These are phyloP conservation scores for Brachyrhaphis roseni DNA, from an alignment of 2,797 vertebrate species.

Conservation along the genomic window DNA sequence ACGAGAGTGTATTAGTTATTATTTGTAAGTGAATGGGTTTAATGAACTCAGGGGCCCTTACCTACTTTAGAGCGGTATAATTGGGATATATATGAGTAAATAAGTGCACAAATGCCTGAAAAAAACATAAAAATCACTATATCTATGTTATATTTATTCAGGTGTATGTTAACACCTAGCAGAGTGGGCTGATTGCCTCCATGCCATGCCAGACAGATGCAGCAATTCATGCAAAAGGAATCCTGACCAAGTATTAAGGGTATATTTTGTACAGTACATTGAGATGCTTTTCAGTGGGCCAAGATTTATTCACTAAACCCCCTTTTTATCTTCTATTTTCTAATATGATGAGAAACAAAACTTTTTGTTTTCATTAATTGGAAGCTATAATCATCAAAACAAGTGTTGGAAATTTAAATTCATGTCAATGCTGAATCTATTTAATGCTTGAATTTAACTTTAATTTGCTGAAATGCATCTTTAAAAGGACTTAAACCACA, in stretches of 20 bases:
- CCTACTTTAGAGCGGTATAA: too few species aligned
- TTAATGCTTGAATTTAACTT: neutral
- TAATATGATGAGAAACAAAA: too few species aligned
- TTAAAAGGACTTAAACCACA: neutral
- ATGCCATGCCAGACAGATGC: neutral
- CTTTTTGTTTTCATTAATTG: neutral
- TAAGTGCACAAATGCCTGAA: too few species aligned
- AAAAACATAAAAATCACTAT: neutral
- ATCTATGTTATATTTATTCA: neutral
- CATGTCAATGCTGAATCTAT: neutral
- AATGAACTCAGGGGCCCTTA: too few species aligned
- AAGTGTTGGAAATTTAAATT: neutral
- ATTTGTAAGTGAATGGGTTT: too few species aligned
- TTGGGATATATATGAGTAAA: too few species aligned
- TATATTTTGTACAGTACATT: neutral
- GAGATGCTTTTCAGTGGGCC: neutral
- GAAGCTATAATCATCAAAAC: neutral
- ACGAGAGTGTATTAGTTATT: too few species aligned
- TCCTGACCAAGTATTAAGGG: neutral
- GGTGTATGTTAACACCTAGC: neutral
- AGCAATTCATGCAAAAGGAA: neutral
- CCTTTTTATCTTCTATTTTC: neutral
- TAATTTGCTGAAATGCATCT: neutral
- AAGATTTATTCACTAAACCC: neutral
- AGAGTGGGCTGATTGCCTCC: neutral